Percentiles rank a stretch among this genome's conserved stretches.
Evolutionary conservation across 1,140 invertebrate genomes (phyloP).

Genomic region (Chlorops oryzae): DNA sequence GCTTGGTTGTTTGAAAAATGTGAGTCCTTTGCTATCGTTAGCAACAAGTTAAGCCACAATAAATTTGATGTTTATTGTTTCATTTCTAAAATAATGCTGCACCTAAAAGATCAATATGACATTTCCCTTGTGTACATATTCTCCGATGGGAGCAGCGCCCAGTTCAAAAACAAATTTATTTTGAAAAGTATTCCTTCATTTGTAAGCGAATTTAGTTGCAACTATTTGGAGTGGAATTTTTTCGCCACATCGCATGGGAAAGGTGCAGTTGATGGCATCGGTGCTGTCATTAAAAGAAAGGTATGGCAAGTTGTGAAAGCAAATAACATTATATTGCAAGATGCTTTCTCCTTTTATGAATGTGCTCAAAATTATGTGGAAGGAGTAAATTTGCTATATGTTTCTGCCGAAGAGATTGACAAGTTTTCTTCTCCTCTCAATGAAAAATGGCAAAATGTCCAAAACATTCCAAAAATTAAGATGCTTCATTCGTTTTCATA

Average conservation of each 20-base stretch:
- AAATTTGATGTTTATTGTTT: conserved; percentile 6
- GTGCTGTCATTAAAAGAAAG: conserved; percentile 9
- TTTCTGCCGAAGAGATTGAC: conserved; percentile 4
- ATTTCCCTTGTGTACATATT: conserved; percentile 1
- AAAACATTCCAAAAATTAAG: no score
- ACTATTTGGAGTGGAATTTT: conserved; percentile 4
- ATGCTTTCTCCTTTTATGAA: conserved; percentile 11
- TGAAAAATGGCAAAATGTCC: conserved; percentile 1
- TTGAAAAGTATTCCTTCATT: conserved; percentile 1
- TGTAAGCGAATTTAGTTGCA: background rate
- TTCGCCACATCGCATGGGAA: conserved; percentile 11
- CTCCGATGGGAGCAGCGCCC: background rate
- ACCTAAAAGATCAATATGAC: background rate
- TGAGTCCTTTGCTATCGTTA: no score
- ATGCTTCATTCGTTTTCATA: no score
- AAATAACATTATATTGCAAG: background rate
- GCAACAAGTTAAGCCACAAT: conserved; percentile 1
- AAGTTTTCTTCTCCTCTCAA: background rate
- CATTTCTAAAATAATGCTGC: background rate
- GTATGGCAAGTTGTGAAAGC: conserved; percentile 5
- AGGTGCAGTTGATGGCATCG: conserved; percentile 9
- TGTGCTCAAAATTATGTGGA: background rate
- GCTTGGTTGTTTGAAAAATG: background rate
- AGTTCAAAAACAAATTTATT: conserved; percentile 8
- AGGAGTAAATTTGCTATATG: conserved; percentile 5